phyloP scores from a whole-genome alignment of 2,888 invertebrate genomes.

The Ormyrus thymus region DNA sequence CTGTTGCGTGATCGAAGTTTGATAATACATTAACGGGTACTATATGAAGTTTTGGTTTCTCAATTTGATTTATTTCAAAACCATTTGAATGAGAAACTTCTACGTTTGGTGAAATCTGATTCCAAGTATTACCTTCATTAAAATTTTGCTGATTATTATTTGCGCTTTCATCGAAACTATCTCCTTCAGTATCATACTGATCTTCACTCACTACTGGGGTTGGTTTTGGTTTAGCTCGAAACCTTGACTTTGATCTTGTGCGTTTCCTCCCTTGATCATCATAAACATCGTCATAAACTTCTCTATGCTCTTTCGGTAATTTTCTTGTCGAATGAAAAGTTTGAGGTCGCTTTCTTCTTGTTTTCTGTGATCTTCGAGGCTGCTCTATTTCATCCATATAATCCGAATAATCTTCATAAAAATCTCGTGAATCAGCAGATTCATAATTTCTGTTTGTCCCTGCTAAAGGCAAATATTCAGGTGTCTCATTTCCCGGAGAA shows the following conservation, averaged over 20 bases:
- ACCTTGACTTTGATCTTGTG: constrained; percentile 60
- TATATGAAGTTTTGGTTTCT: constrained; percentile 70
- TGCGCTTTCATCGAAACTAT: constrained; percentile 52
- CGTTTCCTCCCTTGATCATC: constrained; percentile 57
- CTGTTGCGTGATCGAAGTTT: constrained; percentile 75
- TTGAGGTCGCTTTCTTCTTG: constrained; percentile 64
- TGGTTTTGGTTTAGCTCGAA: constrained; percentile 60
- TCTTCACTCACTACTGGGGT: constrained; percentile 63
- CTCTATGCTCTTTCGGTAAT: constrained; percentile 69
- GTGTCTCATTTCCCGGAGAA: neutral
- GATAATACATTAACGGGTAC: constrained; percentile 69
- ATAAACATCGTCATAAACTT: constrained; percentile 51
- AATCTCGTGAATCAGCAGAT: constrained; percentile 63
- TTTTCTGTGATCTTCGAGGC: constrained; percentile 64
- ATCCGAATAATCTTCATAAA: constrained; percentile 66
- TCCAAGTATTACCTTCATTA: constrained; percentile 63
- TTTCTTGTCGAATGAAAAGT: constrained; percentile 61
- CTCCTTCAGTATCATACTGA: constrained; percentile 46
- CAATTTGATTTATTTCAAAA: constrained; percentile 66
- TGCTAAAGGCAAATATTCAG: constrained; percentile 6
- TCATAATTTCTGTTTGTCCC: constrained; percentile 64
- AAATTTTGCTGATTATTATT: constrained; percentile 46
- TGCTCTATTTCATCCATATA: constrained; percentile 68
- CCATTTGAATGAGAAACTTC: constrained; percentile 68
- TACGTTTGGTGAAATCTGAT: constrained; percentile 66